Evolutionary conservation across 2,888 invertebrate species (phyloP).

Genomic region (Pogonocherus hispidulus): DNA sequence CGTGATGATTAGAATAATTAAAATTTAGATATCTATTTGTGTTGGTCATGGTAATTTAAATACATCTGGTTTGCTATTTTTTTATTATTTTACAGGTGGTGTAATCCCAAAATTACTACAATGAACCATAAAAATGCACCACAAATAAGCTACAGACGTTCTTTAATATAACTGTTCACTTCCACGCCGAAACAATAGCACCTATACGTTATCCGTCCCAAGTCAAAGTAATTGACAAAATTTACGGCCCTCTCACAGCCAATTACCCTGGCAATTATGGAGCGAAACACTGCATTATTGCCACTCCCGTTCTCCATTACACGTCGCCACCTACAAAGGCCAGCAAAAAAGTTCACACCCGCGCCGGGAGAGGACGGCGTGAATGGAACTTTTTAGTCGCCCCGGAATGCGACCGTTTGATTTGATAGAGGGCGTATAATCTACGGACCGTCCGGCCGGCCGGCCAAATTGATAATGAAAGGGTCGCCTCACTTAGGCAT

Average conservation of each 20-base stretch:
- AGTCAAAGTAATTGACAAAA: constrained; percentile 3
- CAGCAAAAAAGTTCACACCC: neutral
- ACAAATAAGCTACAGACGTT: too few relatives aligned
- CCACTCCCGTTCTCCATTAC: constrained; percentile 1
- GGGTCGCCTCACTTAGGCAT: constrained; percentile 25
- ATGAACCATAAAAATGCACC: too few relatives aligned
- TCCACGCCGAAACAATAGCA: neutral
- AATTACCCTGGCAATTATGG: constrained; percentile 6
- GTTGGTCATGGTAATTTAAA: too few relatives aligned
- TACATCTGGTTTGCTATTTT: too few relatives aligned
- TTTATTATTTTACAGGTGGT: too few relatives aligned
- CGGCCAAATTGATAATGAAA: constrained; percentile 45
- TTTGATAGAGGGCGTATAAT: constrained; percentile 40
- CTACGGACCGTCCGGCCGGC: constrained; percentile 40
- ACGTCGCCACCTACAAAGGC: neutral
- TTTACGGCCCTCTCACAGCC: neutral
- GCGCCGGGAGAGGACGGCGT: neutral
- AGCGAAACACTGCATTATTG: constrained; percentile 1
- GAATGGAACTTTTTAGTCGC: neutral
- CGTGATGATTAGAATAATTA: too few relatives aligned
- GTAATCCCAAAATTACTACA: too few relatives aligned
- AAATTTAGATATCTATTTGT: too few relatives aligned
- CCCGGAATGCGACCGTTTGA: constrained; percentile 24
- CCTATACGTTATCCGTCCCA: neutral
- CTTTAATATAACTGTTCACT: too few relatives aligned